Evolutionary conservation across 2,888 invertebrate genomes (phyloP), one percentile per base, ranked within the genome.

Genomic region (Caenorhabditis uteleia): DNA sequence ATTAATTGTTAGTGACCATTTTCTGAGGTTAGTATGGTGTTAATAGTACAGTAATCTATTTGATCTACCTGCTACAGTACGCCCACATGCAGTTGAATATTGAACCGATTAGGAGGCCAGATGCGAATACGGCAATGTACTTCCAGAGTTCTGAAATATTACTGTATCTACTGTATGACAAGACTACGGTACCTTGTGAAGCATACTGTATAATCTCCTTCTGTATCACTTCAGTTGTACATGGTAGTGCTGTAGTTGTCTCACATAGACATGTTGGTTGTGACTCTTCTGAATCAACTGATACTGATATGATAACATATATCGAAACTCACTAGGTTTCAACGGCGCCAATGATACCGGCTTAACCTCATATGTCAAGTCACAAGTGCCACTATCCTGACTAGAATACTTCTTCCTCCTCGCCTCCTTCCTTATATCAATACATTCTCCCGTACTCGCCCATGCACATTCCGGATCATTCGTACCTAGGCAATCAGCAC

Each of bases 381-480:
- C 46, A 47, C 65, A 65, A 14, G 49, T 59, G 26, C 58, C 65
- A 25, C 57, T 58, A 26, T 65, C 65, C 21, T 65, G 65, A 27
- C 54, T 57, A 2, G 54, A 33, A 46, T 46, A 34, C 14, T 33
- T 46, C 16, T 5, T 26, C 10, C 43, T 23, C 16, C 43, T 43
- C 25, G 16, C 18, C n/a, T 62, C 56, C 16, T n/a, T 47, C 18
- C 57, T 12, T 18, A 71, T 54, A 39, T 64, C 48, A 6, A 71
- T 57, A 34, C 71, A 71, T 14, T 67, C 66, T 4, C 33, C 50
- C 7, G 55, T 60, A 26, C 58, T 47, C 8, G 60, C 62, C 73
- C 73, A 73, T 14, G 70, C 73, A 47, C 73, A 73, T 33, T 66
- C 58, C 4, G 73, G 73, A 47, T 73, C 73, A 20, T 64, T 58